These are phyloP conservation scores for Andrena fulva DNA, from an alignment of 2,888 invertebrate species.

Conservation along the genomic window DNA sequence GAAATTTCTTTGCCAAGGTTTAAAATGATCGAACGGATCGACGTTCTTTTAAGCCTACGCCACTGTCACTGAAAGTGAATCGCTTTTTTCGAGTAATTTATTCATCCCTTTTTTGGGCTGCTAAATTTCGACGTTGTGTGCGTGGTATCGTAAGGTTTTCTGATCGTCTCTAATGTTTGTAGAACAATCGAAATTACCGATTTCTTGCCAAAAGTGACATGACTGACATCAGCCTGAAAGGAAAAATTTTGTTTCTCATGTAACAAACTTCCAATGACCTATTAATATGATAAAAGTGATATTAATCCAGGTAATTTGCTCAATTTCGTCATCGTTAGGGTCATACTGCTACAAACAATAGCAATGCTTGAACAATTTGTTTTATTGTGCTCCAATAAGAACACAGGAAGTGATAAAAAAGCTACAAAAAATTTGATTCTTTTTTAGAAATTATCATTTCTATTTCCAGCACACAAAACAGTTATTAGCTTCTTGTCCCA, in stretches of 20 bases:
- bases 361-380: constrained; percentile 7
- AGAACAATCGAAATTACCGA: constrained; percentile 32
- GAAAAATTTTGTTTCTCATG: constrained; percentile 10
- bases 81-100: constrained; percentile 40
- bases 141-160: constrained; percentile 39
- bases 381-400: not conserved
- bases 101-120: constrained; percentile 12
- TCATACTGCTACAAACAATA: not conserved
- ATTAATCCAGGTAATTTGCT: constrained; percentile 42
- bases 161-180: constrained; percentile 39
- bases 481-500: constrained; percentile 12
- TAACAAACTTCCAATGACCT: constrained; percentile 12
- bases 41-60: not conserved
- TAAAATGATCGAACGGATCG: not conserved
- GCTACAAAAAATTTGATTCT: not conserved
- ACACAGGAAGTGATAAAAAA: not conserved
- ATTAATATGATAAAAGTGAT: constrained; percentile 16
- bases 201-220: constrained; percentile 65
- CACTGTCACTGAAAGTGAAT: constrained; percentile 43
- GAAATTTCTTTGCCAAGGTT: too few relatives aligned
- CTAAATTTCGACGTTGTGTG: constrained; percentile 41
- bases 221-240: constrained; percentile 58
- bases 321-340: constrained; percentile 40
- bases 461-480: not conserved
- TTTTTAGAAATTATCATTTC: constrained; percentile 3